A percentile compares a stretch with the other conserved stretches of the same genome.
phyloP scores from a whole-genome alignment of 2,888 invertebrate species.

The Imbricaverruca yamaguchii region DNA sequence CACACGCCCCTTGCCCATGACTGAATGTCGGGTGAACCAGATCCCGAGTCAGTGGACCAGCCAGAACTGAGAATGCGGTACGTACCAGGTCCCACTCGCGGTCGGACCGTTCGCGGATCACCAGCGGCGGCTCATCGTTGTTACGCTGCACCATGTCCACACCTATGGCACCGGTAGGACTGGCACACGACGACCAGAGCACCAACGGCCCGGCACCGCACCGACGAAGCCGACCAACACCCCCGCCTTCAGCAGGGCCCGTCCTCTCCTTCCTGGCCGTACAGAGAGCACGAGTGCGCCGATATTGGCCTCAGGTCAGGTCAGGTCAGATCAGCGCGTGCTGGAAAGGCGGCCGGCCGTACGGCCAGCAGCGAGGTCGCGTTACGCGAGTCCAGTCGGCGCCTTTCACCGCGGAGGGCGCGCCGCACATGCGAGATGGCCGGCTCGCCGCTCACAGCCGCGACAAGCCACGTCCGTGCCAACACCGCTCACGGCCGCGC shows the following conservation, averaged over 20 bases:
- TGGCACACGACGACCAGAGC: background rate
- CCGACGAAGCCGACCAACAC: background rate
- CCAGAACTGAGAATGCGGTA: background rate
- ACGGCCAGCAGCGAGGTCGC: too few relatives aligned
- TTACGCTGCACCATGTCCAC: background rate
- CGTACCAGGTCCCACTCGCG: background rate
- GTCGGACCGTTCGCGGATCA: background rate
- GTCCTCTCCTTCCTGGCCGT: too few relatives aligned
- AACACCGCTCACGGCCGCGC: background rate
- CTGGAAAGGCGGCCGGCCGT: background rate
- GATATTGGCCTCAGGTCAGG: background rate
- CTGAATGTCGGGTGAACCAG: too few relatives aligned
- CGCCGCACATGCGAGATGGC: background rate
- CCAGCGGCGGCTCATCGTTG: background rate
- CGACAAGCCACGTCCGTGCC: background rate
- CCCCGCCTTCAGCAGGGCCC: background rate
- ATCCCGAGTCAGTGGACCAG: too few relatives aligned
- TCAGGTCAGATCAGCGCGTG: background rate
- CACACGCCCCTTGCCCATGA: too few relatives aligned
- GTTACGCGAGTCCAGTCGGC: background rate
- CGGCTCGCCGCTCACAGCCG: background rate
- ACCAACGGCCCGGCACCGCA: background rate
- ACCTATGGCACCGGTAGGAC: background rate
- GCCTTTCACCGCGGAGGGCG: background rate
- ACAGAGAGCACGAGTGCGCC: too few relatives aligned